Conservation (phyloP, 2,797 vertebrate species). For the Gastrophryne carolinensis region DNA sequence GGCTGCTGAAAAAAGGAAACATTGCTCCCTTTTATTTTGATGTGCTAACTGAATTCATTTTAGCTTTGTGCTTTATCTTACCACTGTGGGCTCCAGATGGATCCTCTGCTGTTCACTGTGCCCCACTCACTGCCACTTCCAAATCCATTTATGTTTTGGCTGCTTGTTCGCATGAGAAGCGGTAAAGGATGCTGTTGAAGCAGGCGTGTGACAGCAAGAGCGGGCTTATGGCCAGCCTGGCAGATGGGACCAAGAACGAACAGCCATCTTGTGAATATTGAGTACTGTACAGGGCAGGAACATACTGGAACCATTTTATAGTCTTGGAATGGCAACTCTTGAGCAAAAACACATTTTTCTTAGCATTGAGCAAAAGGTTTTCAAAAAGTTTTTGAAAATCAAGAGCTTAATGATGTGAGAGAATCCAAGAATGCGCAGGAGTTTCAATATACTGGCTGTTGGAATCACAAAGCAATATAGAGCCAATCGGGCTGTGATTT, state of each 20-base stretch:
- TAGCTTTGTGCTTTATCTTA: slow-evolving; percentile 22
- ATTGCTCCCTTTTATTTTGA: slow-evolving; percentile 36
- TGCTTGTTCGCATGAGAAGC: slow-evolving; percentile 28
- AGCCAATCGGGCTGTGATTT: too few relatives aligned
- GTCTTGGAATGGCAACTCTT: background rate
- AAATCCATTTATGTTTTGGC: slow-evolving; percentile 47
- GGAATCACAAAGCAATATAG: too few relatives aligned
- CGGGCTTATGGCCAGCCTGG: slow-evolving; percentile 23
- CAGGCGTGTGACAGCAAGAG: slow-evolving; percentile 26
- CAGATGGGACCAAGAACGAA: slow-evolving; percentile 42
- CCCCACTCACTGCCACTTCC: slow-evolving; percentile 25
- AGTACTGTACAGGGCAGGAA: background rate
- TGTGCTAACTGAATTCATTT: slow-evolving; percentile 20
- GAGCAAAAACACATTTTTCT: background rate
- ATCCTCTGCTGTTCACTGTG: slow-evolving; percentile 33
- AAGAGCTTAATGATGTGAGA: too few relatives aligned
- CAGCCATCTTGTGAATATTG: slow-evolving; percentile 14
- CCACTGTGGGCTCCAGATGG: slow-evolving; percentile 43
- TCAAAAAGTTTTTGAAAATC: too few relatives aligned
- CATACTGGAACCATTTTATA: background rate
- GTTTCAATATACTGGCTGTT: too few relatives aligned
- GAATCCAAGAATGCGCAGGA: too few relatives aligned
- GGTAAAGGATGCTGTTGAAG: slow-evolving; percentile 32
- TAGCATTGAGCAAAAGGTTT: too few relatives aligned
- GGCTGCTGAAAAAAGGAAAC: slow-evolving; percentile 18